Conservation (phyloP, 2,113 vertebrate species). For the Indri indri region DNA sequence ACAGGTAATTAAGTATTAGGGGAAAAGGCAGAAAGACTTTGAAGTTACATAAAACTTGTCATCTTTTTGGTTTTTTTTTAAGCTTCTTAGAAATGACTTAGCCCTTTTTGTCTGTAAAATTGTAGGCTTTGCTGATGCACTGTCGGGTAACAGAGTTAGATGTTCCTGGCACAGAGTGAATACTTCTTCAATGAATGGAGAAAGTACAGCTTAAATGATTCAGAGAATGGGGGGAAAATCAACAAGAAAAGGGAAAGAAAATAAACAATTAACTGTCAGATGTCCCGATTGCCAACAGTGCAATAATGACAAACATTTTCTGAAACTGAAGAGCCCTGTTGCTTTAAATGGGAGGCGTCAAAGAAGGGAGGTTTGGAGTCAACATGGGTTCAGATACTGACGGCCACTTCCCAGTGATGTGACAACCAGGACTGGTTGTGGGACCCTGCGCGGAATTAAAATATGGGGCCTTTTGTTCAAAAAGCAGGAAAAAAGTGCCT, state of each 20-base stretch:
- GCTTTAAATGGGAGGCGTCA: neutral
- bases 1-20: neutral
- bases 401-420: neutral
- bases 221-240: neutral
- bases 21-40: neutral
- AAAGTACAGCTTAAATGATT: neutral
- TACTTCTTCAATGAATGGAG: neutral
- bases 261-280: neutral
- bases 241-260: neutral
- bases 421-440: neutral
- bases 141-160: neutral
- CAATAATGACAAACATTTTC: neutral
- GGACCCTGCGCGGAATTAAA: neutral
- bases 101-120: neutral
- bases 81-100: neutral
- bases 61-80: neutral
- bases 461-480: neutral
- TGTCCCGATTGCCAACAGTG: neutral
- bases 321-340: neutral
- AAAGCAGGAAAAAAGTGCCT: neutral
- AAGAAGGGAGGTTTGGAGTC: neutral
- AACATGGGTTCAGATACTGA: neutral
- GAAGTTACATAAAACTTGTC: neutral
- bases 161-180: neutral
- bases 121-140: neutral